Base-by-base conservation (phyloP, 2,888 invertebrate species). In the Palloptera scutellata region DNA sequence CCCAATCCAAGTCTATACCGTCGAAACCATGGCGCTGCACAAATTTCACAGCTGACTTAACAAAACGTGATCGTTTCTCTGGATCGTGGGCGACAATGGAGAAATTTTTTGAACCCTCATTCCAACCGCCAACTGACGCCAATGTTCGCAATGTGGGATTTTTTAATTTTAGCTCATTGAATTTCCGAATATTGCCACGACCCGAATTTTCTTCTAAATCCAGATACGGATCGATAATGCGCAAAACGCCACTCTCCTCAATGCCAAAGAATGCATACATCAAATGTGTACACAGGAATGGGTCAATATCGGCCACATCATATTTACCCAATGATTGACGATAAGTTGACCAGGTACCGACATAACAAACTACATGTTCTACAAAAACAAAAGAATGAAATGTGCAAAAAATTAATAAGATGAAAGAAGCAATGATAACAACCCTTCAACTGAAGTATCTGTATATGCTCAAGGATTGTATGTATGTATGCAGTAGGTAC, bases 331-430 rank as follows among this genome's bases (percentile, higher is more conserved):
- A 78, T 0, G 88, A 89, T 0, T 79, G 81, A 45, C 93, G 87
- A 76, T 93, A 92, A 0, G 88, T 88, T 0, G 93, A 88, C 94
- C 94, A 94, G 12, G 90, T 89, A 2, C 92, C 92, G 73, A 89
- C 91, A 82, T 94, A 94, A 76, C 94, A 93, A 0, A 92, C 87
- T 0, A 93, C 84, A 69, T 88, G 85, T 72, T 89, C 91, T 91
- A 76, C 1, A 71, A 69, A 20, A 40, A 51, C 12, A 64, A 43
- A 45, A 13, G 41, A 64, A 48, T 17, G n/a, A 30, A 30, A 30
- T 30, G 6, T 6, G 6, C 6, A 30, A 30, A 30, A 30, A 30
- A n/a, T n/a, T n/a, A n/a, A n/a, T n/a, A n/a, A n/a, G n/a, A n/a
- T n/a, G n/a, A 2, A 30, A 30, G 6, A 30, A 30, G 30, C 6